Evolutionary conservation across 2,113 vertebrate species (phyloP), one percentile per base, ranked within the genome.

Genomic region (Euleptes europaea): DNA sequence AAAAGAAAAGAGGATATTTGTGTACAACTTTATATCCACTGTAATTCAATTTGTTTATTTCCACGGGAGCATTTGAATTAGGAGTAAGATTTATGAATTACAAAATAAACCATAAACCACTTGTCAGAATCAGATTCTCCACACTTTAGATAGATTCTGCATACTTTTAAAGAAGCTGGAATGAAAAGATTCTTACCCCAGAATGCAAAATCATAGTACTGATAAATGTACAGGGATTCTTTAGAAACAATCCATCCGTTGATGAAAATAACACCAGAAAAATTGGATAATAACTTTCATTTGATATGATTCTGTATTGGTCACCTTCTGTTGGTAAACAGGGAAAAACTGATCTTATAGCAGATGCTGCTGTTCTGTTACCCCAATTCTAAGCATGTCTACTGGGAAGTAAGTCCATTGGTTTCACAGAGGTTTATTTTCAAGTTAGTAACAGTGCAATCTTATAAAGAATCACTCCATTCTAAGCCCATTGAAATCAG

Each of bases 141-240:
- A 15, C 67, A 47, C 7, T 67, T 47, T 51, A 57, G 21, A 57
- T 23, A 60, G 21, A 49, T 28, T 51, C 63, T 83, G 2, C 28
- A 44, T 0, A 0, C 33, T 54, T 57, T 49, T 63, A 40, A 63
- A 38, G 5, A 65, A 42, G 10, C 40, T n/a, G 28, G 15, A 4
- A 42, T 65, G 28, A 14, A 72, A 28, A 38, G 15, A 60, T 21
- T 17, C 1, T 67, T n/a, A 51, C 0, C 42, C 17, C 13, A 3
- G 47, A 15, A 57, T 1, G 1, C 47, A 49, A 67, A 31, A 13
- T 26, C 21, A n/a, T 1, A 21, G 5, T 42, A 8, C 1, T 9
- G 23, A 17, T 2, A 4, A 0, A 13, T 2, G 0, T 0, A 10
- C 0, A 28, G 1, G 12, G 13, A 51, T 80, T 49, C 67, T 65